Conservation (phyloP, 2,888 invertebrate genomes). For the Fragum sueziense region DNA sequence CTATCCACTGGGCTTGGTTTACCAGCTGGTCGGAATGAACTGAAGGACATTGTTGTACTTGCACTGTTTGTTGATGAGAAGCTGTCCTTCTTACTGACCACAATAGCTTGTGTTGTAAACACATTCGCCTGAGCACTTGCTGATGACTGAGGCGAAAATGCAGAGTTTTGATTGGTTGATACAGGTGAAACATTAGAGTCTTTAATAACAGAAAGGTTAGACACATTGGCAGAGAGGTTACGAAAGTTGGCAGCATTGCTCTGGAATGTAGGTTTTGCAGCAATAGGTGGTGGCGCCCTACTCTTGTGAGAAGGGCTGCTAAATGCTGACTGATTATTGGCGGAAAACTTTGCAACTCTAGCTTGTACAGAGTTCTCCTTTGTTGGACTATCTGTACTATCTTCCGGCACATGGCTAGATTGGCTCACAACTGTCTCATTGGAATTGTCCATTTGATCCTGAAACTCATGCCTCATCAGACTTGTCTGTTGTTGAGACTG, state of each 20-base stretch:
- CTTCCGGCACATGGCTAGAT: neutral
- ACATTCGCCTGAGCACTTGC: neutral
- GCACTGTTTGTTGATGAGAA: slow-evolving; percentile 65
- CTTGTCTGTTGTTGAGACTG: slow-evolving; percentile 64
- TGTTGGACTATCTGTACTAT: slow-evolving; percentile 2
- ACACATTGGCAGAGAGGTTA: slow-evolving; percentile 46
- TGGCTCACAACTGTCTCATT: neutral
- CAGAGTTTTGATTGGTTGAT: neutral
- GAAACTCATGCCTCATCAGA: slow-evolving; percentile 54
- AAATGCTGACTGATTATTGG: slow-evolving; percentile 48
- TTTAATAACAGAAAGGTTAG: slow-evolving; percentile 38
- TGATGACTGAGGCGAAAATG: neutral
- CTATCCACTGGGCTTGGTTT: slow-evolving; percentile 42
- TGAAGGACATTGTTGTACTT: slow-evolving; percentile 58
- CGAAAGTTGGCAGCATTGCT: slow-evolving; percentile 48
- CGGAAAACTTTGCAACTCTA: slow-evolving; percentile 38
- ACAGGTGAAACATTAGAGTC: neutral
- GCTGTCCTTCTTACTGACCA: slow-evolving; percentile 64
- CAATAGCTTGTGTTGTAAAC: slow-evolving; percentile 48
- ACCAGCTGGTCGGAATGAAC: slow-evolving; percentile 59
- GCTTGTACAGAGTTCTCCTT: slow-evolving; percentile 45
- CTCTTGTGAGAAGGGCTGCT: slow-evolving; percentile 63
- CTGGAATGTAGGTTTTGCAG: slow-evolving; percentile 54
- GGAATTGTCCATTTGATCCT: slow-evolving; percentile 20
- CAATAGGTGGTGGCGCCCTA: slow-evolving; percentile 51